phyloP scores from a whole-genome alignment of 2,888 invertebrate species.

The Sycophila texana region DNA sequence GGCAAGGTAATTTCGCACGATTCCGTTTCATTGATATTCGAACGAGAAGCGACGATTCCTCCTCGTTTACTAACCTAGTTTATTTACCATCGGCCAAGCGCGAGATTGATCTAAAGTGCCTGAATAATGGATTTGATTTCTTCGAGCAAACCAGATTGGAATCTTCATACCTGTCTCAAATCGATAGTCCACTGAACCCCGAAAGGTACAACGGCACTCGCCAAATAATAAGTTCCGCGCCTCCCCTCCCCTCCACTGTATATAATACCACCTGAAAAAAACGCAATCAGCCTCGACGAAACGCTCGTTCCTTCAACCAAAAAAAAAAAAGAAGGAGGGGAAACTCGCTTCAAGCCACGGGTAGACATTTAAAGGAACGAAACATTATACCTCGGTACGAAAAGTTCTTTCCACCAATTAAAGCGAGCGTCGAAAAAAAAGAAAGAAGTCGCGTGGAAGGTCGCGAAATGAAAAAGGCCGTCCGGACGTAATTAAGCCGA shows the following conservation, averaged over 20 bases:
- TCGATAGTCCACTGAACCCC: conserved; percentile 15
- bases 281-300: too few relatives aligned
- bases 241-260: too few relatives aligned
- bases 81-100: too few relatives aligned
- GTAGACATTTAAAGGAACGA: not conserved
- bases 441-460: not conserved
- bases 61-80: too few relatives aligned
- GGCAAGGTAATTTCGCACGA: too few relatives aligned
- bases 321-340: not conserved
- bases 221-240: not conserved
- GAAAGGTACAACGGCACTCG: not conserved
- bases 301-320: too few relatives aligned
- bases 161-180: not conserved
- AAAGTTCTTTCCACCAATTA: conserved; percentile 10
- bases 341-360: not conserved
- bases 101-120: not conserved
- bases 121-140: conserved; percentile 1
- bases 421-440: not conserved
- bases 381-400: not conserved
- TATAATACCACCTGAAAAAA: too few relatives aligned
- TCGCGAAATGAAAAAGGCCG: not conserved
- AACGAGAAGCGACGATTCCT: too few relatives aligned
- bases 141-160: not conserved
- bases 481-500: conserved; percentile 15
- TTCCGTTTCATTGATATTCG: too few relatives aligned